phyloP scores from a whole-genome alignment of 2,797 vertebrate species.

The Octomys mimax region DNA sequence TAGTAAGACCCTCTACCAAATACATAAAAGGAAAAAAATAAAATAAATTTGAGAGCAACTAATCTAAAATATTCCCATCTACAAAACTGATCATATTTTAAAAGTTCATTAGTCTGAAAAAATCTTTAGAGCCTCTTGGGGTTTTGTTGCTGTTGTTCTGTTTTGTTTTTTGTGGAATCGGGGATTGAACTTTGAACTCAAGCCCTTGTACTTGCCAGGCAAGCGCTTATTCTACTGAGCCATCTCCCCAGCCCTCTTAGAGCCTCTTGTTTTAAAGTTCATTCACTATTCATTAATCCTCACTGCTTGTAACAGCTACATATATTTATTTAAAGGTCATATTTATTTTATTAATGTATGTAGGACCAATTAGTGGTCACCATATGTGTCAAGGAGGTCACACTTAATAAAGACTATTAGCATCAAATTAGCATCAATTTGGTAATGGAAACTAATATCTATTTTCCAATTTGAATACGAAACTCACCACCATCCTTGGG shows the following conservation, averaged over 20 bases:
- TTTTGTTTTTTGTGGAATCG: too few species aligned
- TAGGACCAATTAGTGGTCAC: constrained; percentile 20
- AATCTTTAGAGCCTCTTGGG: not conserved
- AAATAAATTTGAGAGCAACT: not conserved
- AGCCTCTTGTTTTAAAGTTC: constrained; percentile 24
- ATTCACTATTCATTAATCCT: not conserved
- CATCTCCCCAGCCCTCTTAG: not conserved
- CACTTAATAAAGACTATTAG: not conserved
- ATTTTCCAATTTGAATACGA: not conserved
- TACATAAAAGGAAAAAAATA: too few species aligned
- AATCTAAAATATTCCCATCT: constrained; percentile 28
- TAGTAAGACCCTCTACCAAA: too few species aligned
- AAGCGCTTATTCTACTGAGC: too few species aligned
- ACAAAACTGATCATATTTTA: not conserved
- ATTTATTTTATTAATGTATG: constrained; percentile 63
- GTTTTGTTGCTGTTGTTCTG: too few species aligned
- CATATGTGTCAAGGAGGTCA: not conserved
- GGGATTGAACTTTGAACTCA: too few species aligned
- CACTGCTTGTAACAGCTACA: not conserved
- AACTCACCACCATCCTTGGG: not conserved
- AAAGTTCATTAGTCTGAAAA: constrained; percentile 59
- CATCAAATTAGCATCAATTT: not conserved
- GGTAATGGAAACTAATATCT: not conserved
- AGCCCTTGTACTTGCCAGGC: too few species aligned
- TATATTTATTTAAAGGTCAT: constrained; percentile 27